Percentiles rank a stretch among this genome's conserved stretches.
These are phyloP conservation scores for Pygmarrhopalites habei DNA, from an alignment of 1,140 invertebrate genomes.

Conservation along the genomic window DNA sequence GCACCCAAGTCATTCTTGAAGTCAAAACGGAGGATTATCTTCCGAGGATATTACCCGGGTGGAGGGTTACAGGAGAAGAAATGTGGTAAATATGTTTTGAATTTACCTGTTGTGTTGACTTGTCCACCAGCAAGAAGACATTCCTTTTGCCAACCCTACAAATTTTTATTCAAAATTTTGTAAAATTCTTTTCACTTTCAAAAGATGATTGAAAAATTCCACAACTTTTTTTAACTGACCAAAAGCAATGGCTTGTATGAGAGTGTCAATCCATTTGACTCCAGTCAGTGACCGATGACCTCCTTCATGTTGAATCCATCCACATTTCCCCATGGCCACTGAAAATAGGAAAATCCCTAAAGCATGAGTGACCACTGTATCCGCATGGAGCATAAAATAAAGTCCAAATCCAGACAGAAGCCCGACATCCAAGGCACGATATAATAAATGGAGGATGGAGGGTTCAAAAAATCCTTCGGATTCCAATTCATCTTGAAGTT, in stretches of 20 bases:
- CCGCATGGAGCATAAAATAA: slow-evolving; percentile 15
- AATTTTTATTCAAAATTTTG: neutral
- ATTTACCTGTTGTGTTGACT: slow-evolving; percentile 39
- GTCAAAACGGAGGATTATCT: no score
- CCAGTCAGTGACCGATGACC: slow-evolving; percentile 38
- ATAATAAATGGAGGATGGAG: slow-evolving; percentile 21
- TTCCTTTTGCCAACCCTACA: slow-evolving; percentile 15
- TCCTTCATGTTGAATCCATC: slow-evolving; percentile 38
- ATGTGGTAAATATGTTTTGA: no score
- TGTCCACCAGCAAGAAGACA: slow-evolving; percentile 33
- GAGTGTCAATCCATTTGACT: slow-evolving; percentile 27
- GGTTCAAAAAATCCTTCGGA: slow-evolving; percentile 33
- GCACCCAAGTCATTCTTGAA: no score
- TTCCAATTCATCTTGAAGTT: slow-evolving; percentile 27
- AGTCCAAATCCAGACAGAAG: slow-evolving; percentile 21
- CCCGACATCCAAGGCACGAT: slow-evolving; percentile 23
- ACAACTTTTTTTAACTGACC: slow-evolving; percentile 20
- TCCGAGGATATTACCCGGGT: no score
- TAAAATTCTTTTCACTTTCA: no score
- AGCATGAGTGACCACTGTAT: neutral
- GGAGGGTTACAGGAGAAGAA: no score
- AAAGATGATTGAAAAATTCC: no score
- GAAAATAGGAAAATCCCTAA: slow-evolving; percentile 27
- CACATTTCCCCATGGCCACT: slow-evolving; percentile 30
- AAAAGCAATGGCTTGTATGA: slow-evolving; percentile 32